These are phyloP conservation scores for Ispidina picta DNA, from an alignment of 2,797 vertebrate species.

Conservation along the genomic window DNA sequence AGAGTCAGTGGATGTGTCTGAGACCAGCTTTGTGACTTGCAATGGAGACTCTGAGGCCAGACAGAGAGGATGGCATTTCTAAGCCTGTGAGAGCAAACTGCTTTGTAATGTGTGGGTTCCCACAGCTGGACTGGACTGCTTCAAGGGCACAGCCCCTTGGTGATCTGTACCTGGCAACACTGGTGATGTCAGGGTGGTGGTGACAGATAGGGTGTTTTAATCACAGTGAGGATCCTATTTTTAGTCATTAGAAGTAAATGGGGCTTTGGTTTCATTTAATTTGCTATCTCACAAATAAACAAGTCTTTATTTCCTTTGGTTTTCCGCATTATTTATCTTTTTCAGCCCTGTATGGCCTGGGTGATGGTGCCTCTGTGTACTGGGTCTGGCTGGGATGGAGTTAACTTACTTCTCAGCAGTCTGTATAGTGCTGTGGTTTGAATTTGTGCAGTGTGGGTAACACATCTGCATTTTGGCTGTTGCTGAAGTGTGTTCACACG, in stretches of 20 bases:
- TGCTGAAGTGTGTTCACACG: accelerated
- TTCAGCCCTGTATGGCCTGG: not conserved
- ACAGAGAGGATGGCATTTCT: not conserved
- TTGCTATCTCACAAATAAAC: not conserved
- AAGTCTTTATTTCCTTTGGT: not conserved
- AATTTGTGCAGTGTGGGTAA: not conserved
- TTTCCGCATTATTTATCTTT: not conserved
- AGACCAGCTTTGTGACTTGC: not conserved
- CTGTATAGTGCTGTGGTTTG: not conserved
- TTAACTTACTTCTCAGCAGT: not conserved
- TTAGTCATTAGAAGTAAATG: not conserved
- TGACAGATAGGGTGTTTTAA: not conserved
- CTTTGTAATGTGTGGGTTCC: not conserved
- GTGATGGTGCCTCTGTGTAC: not conserved
- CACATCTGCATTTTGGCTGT: not conserved
- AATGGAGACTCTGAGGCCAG: not conserved
- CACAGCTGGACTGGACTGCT: not conserved
- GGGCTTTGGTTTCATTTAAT: not conserved
- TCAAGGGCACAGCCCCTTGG: not conserved
- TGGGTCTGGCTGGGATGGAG: not conserved
- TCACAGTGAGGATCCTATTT: not conserved
- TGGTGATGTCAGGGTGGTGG: not conserved
- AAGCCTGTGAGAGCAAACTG: not conserved
- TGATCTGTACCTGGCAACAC: not conserved
- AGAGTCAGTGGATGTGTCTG: accelerated